These are phyloP conservation scores for Drosophila mettleri DNA, from an alignment of 2,888 invertebrate genomes.

Conservation along the genomic window DNA sequence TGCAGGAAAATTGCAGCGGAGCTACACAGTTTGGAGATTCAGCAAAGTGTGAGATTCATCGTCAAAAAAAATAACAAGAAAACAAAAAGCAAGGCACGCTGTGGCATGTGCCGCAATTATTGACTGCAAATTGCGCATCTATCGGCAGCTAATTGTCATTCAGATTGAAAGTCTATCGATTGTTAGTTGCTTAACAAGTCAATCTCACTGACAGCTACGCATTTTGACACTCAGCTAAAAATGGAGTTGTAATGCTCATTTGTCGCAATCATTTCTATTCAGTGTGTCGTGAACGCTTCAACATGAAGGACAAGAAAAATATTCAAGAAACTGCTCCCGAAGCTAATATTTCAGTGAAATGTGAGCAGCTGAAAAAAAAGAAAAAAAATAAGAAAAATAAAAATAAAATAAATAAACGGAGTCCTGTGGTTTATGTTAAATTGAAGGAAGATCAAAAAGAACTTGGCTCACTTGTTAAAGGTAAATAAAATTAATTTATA, in stretches of 20 bases:
- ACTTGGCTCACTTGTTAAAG: background rate
- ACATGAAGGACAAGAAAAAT: background rate
- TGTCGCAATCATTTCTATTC: background rate
- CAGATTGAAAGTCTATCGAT: constrained; percentile 11
- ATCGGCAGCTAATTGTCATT: constrained; percentile 19
- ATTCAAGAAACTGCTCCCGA: background rate
- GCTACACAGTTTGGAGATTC: background rate
- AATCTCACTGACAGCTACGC: background rate
- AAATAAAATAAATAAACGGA: no score
- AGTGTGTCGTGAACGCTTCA: background rate
- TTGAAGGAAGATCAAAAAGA: background rate
- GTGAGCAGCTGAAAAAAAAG: background rate
- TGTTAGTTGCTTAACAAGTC: background rate
- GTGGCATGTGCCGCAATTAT: constrained; percentile 67
- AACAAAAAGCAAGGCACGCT: constrained; percentile 42
- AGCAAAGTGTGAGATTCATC: constrained; percentile 54
- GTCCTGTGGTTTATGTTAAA: background rate
- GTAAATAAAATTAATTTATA: background rate
- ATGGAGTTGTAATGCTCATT: no score
- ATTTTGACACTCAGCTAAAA: background rate
- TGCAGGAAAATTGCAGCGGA: constrained; percentile 25
- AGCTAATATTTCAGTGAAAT: background rate
- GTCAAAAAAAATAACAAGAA: no score
- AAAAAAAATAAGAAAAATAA: background rate
- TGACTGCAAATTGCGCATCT: constrained; percentile 27